Conservation (phyloP, 2,888 invertebrate species). For the Choristoneura rosaceana region DNA sequence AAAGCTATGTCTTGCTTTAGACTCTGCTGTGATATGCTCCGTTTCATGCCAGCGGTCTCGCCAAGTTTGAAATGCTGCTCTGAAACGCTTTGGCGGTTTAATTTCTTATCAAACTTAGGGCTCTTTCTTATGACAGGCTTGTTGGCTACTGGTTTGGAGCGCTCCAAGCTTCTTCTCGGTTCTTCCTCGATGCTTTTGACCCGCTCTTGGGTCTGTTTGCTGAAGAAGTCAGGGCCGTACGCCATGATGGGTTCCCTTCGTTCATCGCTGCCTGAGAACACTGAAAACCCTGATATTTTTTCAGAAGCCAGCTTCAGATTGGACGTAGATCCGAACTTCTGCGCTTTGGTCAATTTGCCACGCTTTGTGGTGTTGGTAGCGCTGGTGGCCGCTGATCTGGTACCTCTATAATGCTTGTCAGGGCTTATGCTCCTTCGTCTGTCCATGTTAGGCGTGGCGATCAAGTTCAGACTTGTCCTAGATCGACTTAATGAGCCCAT, state of each 20-base stretch:
- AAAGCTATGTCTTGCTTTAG: slow-evolving; percentile 73
- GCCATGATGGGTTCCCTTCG: slow-evolving; percentile 77
- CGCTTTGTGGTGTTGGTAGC: slow-evolving; percentile 64
- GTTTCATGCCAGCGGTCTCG: slow-evolving; percentile 56
- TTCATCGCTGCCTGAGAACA: slow-evolving; percentile 66
- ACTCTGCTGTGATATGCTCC: slow-evolving; percentile 74
- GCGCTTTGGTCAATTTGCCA: slow-evolving; percentile 63
- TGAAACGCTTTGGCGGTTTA: slow-evolving; percentile 69
- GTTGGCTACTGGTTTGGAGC: slow-evolving; percentile 56
- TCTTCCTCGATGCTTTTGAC: slow-evolving; percentile 56
- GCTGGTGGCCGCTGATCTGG: slow-evolving; percentile 65
- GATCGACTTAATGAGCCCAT: slow-evolving; percentile 85
- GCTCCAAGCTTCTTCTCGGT: slow-evolving; percentile 50
- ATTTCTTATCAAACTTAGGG: slow-evolving; percentile 49
- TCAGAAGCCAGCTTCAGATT: slow-evolving; percentile 76
- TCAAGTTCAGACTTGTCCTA: slow-evolving; percentile 80
- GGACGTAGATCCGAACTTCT: slow-evolving; percentile 72
- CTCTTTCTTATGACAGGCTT: slow-evolving; percentile 36
- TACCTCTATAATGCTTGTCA: slow-evolving; percentile 45
- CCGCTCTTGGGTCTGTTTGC: slow-evolving; percentile 31
- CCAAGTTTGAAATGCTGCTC: slow-evolving; percentile 61
- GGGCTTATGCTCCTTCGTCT: slow-evolving; percentile 73
- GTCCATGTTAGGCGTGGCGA: slow-evolving; percentile 68
- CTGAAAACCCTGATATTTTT: slow-evolving; percentile 77
- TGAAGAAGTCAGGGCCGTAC: slow-evolving; percentile 56